A percentile compares a stretch with the other conserved stretches of the same genome.
Evolutionary conservation across 2,797 vertebrate genomes (phyloP).

Genomic region (Tamandua tetradactyla): DNA sequence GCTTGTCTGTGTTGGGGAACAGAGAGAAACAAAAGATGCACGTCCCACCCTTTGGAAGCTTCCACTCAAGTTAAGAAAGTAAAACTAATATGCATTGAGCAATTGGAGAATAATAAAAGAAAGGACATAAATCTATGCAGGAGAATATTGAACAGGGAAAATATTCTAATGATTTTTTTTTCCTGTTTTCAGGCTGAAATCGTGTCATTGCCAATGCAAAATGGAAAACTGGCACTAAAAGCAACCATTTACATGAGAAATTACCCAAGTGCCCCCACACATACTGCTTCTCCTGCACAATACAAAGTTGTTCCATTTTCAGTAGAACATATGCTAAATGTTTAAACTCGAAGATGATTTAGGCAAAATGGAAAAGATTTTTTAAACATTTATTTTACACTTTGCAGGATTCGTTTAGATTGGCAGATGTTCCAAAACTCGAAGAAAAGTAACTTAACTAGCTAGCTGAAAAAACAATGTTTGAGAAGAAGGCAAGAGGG

Average conservation of each 20-base stretch:
- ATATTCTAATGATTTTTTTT: conserved; percentile 9
- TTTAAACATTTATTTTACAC: conserved; percentile 80
- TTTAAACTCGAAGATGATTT: conserved; percentile 71
- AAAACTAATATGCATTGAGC: not conserved
- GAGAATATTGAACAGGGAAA: not conserved
- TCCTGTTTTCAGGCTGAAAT: conserved; percentile 4
- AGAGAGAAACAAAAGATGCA: not conserved
- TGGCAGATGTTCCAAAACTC: conserved; percentile 55
- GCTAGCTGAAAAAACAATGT: conserved; percentile 36
- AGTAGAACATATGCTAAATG: conserved; percentile 78
- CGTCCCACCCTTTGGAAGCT: not conserved
- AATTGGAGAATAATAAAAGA: conserved; percentile 18
- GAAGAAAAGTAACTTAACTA: conserved; percentile 54
- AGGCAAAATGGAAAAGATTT: conserved; percentile 71
- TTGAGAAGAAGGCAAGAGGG: not conserved
- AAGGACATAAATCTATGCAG: not conserved
- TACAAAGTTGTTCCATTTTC: conserved; percentile 62
- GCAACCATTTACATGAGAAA: conserved; percentile 70
- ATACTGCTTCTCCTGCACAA: conserved; percentile 32
- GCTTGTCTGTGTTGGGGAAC: not conserved
- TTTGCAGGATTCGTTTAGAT: conserved; percentile 65
- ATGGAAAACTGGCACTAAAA: conserved; percentile 60
- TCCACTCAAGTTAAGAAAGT: not conserved
- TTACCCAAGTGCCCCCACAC: conserved; percentile 60
- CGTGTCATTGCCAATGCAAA: conserved; percentile 57